phyloP scores from a whole-genome alignment of 2,113 vertebrate genomes.

The Cyanoramphus novaezelandiae region DNA sequence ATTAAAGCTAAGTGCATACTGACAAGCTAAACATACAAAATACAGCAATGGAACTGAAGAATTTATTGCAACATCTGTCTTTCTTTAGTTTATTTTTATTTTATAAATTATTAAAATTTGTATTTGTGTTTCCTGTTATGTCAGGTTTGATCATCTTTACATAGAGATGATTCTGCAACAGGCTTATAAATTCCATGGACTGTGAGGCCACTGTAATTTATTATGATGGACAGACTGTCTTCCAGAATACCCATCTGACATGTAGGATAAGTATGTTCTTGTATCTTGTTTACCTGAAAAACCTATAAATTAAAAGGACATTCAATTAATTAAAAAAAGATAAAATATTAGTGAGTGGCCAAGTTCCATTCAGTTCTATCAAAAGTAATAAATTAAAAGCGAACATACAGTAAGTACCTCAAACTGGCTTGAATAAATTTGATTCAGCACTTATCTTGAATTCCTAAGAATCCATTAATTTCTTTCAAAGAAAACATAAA shows the following conservation, averaged over 20 bases:
- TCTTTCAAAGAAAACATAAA: not conserved
- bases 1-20: conserved; percentile 36
- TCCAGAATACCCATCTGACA: not conserved
- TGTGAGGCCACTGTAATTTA: not conserved
- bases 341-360: not conserved
- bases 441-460: not conserved
- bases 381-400: not conserved
- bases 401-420: not conserved
- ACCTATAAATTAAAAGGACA: not conserved
- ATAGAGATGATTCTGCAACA: not conserved
- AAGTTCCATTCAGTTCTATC: not conserved
- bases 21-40: not conserved
- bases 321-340: not conserved
- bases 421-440: not conserved
- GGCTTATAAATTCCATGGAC: not conserved
- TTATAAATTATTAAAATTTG: not conserved
- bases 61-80: not conserved
- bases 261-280: not conserved
- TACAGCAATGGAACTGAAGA: not conserved
- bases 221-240: not conserved
- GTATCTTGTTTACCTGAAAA: not conserved
- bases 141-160: not conserved
- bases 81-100: not conserved
- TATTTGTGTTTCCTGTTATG: not conserved
- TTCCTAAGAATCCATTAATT: not conserved